These are phyloP conservation scores for Dysidea cf. avara DNA, from an alignment of 37 sponge, comb jelly and placozoan genomes.

Conservation along the genomic window DNA sequence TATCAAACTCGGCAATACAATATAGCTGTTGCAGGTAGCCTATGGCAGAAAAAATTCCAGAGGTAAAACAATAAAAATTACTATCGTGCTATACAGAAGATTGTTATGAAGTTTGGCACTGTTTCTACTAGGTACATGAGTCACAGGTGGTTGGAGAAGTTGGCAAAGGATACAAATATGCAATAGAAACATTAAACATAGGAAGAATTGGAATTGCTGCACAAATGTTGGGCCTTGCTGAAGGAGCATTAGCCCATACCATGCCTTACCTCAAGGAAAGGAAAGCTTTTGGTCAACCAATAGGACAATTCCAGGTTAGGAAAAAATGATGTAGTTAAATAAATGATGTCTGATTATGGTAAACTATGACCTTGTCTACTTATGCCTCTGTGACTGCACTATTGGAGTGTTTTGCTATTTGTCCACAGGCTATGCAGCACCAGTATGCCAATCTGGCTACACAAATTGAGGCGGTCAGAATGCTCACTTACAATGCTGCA, in stretches of 20 bases:
- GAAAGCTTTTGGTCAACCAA: conserved; percentile 66
- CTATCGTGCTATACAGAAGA: too few species aligned
- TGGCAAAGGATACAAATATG: conserved; percentile 94
- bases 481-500: conserved; percentile 88
- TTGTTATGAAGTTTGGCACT: background rate
- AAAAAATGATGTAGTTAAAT: too few species aligned
- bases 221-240: conserved; percentile 86
- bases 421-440: conserved; percentile 78
- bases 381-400: too few species aligned
- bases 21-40: too few species aligned
- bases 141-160: conserved; percentile 78
- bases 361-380: too few species aligned
- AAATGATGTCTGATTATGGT: too few species aligned
- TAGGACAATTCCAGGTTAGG: conserved; percentile 75
- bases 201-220: conserved; percentile 90
- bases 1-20: too few species aligned
- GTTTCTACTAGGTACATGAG: conserved; percentile 51
- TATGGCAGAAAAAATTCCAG: too few species aligned
- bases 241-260: conserved; percentile 65
- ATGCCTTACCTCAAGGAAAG: conserved; percentile 74
- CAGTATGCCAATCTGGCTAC: conserved; percentile 83
- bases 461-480: conserved; percentile 81
- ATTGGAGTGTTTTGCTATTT: background rate
- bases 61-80: too few species aligned
- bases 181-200: conserved; percentile 82